A percentile compares a stretch with the other conserved stretches of the same genome.
Evolutionary conservation across 2,797 vertebrate species (phyloP).

Genomic region (Scomberomorus guttatus): DNA sequence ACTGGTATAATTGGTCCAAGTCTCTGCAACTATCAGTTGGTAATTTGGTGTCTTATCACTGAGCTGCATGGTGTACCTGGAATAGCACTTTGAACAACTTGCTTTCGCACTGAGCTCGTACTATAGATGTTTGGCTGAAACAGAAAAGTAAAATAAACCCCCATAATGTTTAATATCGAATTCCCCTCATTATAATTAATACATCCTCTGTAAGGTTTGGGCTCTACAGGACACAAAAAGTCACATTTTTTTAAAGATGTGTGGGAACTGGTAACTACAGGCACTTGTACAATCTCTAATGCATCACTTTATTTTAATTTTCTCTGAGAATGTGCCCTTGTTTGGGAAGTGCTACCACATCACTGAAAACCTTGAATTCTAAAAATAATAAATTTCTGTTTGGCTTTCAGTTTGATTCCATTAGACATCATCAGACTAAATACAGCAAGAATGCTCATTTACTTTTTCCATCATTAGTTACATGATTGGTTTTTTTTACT

Average conservation of each 20-base stretch:
- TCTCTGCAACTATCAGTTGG: conserved; percentile 2
- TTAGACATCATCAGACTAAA: not conserved
- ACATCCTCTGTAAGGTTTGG: not conserved
- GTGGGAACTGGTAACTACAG: not conserved
- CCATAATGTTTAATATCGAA: not conserved
- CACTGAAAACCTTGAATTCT: conserved; percentile 10
- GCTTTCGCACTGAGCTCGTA: not conserved
- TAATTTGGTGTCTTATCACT: conserved; percentile 26
- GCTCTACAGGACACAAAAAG: not conserved
- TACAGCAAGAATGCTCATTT: not conserved
- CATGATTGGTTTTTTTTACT: not conserved
- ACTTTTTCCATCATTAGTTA: not conserved
- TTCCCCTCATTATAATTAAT: not conserved
- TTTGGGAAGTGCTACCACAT: conserved; percentile 4
- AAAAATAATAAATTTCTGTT: not conserved
- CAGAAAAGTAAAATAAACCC: not conserved
- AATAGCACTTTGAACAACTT: conserved; percentile 9
- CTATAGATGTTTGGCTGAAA: not conserved
- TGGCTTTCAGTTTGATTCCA: conserved; percentile 7
- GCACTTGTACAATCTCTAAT: not conserved
- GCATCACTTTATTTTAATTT: not conserved
- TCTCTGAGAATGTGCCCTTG: not conserved
- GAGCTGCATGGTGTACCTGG: not conserved
- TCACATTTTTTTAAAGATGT: not conserved
- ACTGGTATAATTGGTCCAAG: not conserved